Evolutionary conservation across 2,113 vertebrate genomes (phyloP).

Genomic region (Vulpes lagopus): DNA sequence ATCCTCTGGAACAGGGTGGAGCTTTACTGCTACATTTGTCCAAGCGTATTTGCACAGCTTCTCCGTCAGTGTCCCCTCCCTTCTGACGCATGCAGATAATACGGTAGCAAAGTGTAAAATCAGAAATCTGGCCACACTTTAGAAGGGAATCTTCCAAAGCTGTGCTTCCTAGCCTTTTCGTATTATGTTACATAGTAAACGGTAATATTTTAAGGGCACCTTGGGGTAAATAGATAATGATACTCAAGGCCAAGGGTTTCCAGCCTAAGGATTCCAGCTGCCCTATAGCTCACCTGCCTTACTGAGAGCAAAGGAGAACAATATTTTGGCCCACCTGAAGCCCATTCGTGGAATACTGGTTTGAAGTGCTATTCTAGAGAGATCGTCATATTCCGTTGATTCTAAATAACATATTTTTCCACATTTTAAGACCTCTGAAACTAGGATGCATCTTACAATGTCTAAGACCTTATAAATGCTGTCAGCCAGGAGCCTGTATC

Average conservation of each 20-base stretch:
- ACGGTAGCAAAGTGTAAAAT: slow-evolving; percentile 23
- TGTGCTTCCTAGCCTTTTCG: not conserved
- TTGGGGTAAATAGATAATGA: not conserved
- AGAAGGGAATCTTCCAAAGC: not conserved
- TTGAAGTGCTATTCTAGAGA: not conserved
- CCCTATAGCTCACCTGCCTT: not conserved
- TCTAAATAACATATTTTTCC: not conserved
- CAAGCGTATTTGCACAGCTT: not conserved
- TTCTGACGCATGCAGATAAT: not conserved
- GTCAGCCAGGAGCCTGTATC: not conserved
- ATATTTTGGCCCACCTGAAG: not conserved
- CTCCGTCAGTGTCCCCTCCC: not conserved
- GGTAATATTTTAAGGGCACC: not conserved
- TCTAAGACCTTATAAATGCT: not conserved
- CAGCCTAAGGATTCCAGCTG: not conserved
- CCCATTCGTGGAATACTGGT: not conserved
- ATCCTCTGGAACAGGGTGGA: not conserved
- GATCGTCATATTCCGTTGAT: not conserved
- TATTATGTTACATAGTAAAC: not conserved
- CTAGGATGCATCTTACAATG: not conserved
- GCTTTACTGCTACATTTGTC: not conserved
- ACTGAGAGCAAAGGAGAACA: not conserved
- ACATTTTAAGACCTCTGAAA: slow-evolving; percentile 37
- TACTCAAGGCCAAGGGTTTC: not conserved
- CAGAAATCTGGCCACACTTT: slow-evolving; percentile 9